Evolutionary conservation across 1,140 invertebrate species (phyloP).

Genomic region (Ooceraea biroi): DNA sequence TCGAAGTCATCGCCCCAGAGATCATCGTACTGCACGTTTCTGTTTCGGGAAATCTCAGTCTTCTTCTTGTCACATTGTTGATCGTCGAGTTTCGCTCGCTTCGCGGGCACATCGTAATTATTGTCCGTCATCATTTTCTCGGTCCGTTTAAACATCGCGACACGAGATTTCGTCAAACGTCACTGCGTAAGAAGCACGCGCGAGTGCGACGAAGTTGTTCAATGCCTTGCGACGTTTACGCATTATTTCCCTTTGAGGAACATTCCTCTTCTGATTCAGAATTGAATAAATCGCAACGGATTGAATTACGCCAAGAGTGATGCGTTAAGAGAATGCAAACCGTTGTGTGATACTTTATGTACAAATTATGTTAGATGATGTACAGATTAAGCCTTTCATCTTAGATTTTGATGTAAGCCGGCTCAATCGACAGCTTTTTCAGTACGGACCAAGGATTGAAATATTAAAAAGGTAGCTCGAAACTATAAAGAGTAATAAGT

Average conservation of each 20-base stretch:
- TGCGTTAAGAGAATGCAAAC: no score
- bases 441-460: no score
- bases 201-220: background rate
- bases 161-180: background rate
- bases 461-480: no score
- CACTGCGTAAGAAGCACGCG: background rate
- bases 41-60: background rate
- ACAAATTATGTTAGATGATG: no score
- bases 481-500: no score
- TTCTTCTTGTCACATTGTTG: background rate
- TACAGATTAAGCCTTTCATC: no score
- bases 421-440: no score
- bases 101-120: slow-evolving; percentile 12
- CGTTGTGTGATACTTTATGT: no score
- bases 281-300: background rate
- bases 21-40: slow-evolving; percentile 65
- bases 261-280: background rate
- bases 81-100: slow-evolving; percentile 20
- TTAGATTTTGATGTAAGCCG: no score
- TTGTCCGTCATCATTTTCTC: background rate
- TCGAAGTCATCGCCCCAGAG: slow-evolving; percentile 82
- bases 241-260: background rate
- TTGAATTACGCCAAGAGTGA: no score
- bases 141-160: slow-evolving; percentile 29
- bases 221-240: background rate